Evolutionary conservation across 2,888 invertebrate genomes (phyloP), one percentile per base, ranked within the genome.

Genomic region (Amblyjoppa fuscipennis): DNA sequence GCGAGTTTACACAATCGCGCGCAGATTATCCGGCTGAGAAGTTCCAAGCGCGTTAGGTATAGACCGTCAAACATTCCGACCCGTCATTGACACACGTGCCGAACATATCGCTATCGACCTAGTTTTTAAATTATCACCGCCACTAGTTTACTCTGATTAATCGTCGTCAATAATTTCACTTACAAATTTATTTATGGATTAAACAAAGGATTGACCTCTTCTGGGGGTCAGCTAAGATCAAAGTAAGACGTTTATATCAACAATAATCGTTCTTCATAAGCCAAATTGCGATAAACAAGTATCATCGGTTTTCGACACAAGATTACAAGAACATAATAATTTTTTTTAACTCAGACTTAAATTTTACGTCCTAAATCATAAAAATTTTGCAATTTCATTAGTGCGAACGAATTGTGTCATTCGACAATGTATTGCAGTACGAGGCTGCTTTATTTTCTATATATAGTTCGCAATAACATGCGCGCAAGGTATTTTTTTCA

Each of bases 51-150:
- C 20, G 64, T 45, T 49, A 28, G 38, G 59, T 25, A 41, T 45
- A 41, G 41, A 51, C n/a, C 31, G 38, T 74, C 66, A 59, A 59
- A 45, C 74, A 56, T 68, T 45, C 53, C 49, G 49, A 80, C 61
- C 41, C 25, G 71, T 80, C 34, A 56, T 56, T 51, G 61, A 56
- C 66, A 51, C 31, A 34, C 25, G 20, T 28, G 66, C 9, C 28
- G 13, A 74, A 49, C 77, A 81, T 81, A 85, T 69, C 68, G 20
- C 59, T 11, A 34, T 7, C n/a, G 74, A 74, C 74, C 69, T 53
- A 78, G 28, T 81, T 74, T 81, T 45, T 28, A 11, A 61, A 16
- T 76, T 64, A 53, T n/a, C 7, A 41, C 28, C 41, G 41, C 13
- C 11, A 68, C 68, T 41, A 38, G 20, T 4, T n/a, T 38, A 41